Evolutionary conservation across 2,888 invertebrate genomes (phyloP), one percentile per base, ranked within the genome.

Genomic region (Apamea anceps): DNA sequence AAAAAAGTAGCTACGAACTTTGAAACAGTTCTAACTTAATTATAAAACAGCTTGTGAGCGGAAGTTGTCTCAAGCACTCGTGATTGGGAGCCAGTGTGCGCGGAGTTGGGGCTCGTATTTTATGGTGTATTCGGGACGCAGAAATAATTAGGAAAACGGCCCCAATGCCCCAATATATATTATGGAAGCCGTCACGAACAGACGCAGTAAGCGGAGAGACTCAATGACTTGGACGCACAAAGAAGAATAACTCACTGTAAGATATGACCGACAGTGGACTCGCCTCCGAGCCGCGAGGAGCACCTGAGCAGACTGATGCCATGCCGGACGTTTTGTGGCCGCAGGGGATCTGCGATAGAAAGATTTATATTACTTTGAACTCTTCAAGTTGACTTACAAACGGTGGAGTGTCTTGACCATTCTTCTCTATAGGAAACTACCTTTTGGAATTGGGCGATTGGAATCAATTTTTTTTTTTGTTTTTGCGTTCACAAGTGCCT

Each of bases 141-240:
- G 60, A 83, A 86, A 83, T 83, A 68, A 83, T 76, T 73, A 83
- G 54, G 71, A 63, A 37, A 79, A 62, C 32, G 67, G 71, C 32
- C 45, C 37, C 37, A 13, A 78, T 72, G 71, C 32, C 45, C 37
- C 37, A 13, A 78, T 72, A 75, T 85, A 63, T 48, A 81, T 66
- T 68, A 72, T 60, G 48, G 70, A 32, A 73, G 70, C 73, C 81
- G 81, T 76, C 84, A 85, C 81, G 73, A 81, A 66, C 84, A 85
- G 76, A n/a, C 48, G 13, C 63, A n/a, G 72, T 72, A 37, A 51
- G 42, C 42, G 32, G 32, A 75, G 70, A 48, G 15, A 66, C 62
- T 65, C 60, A 25, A 75, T 80, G 70, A 80, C 28, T 72, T 13
- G 18, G 37, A n/a, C 66, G 80, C 51, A 80, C 72, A 70, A 84